Percentiles rank a stretch among this genome's conserved stretches.
Conservation (phyloP, 2,888 invertebrate genomes). For the Calameuta filiformis region DNA sequence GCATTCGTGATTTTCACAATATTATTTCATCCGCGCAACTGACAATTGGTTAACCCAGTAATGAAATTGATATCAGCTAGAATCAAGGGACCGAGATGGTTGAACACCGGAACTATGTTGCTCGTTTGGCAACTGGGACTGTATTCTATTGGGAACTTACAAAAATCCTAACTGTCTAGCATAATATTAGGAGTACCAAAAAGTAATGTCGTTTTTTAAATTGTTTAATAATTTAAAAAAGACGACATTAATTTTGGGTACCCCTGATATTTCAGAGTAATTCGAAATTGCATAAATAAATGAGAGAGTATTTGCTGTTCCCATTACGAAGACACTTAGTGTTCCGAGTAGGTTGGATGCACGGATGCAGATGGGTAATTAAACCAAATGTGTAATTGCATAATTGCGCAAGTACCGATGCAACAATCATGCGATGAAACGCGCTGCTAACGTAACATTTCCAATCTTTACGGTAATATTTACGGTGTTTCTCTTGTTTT, state of each 20-base stretch:
- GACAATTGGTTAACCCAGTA: neutral
- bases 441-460: too few species aligned
- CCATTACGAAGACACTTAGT: conserved; percentile 24
- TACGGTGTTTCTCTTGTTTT: too few species aligned
- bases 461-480: too few species aligned
- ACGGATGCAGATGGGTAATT: conserved; percentile 26
- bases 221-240: too few species aligned
- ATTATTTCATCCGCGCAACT: conserved; percentile 37
- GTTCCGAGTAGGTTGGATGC: conserved; percentile 11
- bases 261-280: conserved; percentile 18
- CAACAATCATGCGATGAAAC: too few species aligned
- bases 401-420: conserved; percentile 30
- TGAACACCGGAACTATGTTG: neutral
- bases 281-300: conserved; percentile 35
- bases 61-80: too few species aligned
- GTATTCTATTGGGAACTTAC: conserved; percentile 14
- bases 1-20: conserved; percentile 52
- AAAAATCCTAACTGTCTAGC: conserved; percentile 16
- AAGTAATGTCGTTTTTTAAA: too few species aligned
- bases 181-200: neutral
- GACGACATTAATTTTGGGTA: too few species aligned
- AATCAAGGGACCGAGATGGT: neutral
- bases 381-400: conserved; percentile 43
- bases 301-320: conserved; percentile 30
- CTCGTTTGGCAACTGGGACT: conserved; percentile 19